Evolutionary conservation across 2,113 vertebrate genomes (phyloP).

Genomic region (Procavia capensis): DNA sequence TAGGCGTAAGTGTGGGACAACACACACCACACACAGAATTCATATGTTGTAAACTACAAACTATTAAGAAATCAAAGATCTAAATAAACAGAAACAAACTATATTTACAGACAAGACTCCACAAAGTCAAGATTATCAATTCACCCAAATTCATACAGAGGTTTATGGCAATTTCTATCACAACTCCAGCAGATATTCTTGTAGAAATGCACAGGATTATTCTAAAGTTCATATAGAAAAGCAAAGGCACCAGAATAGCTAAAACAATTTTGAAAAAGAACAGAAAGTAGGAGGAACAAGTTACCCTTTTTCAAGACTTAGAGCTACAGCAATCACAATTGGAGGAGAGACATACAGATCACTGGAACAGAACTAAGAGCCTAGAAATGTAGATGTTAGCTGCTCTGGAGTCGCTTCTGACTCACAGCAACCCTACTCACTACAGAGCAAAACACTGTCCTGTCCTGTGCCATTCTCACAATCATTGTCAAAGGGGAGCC

Average conservation of each 20-base stretch:
- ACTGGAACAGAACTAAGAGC: not conserved
- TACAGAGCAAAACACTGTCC: too few species aligned
- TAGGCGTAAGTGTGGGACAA: not conserved
- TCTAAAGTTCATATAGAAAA: not conserved
- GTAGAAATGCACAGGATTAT: not conserved
- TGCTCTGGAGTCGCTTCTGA: too few species aligned
- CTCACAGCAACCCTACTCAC: too few species aligned
- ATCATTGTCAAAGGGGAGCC: too few species aligned
- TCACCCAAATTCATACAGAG: not conserved
- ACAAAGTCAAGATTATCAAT: not conserved
- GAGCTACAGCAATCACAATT: fast-evolving
- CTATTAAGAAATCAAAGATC: not conserved
- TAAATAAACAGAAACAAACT: not conserved
- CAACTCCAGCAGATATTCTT: not conserved
- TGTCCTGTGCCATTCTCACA: too few species aligned
- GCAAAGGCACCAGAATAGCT: not conserved
- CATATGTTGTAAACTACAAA: not conserved
- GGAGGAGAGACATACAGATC: fast-evolving
- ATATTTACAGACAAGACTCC: not conserved
- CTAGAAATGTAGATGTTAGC: not conserved
- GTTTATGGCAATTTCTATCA: not conserved
- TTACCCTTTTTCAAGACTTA: not conserved
- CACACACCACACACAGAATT: not conserved
- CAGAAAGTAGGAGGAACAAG: not conserved
- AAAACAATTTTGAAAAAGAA: not conserved